Evolutionary conservation across 2,113 vertebrate species (phyloP), one percentile per base, ranked within the genome.

Genomic region (Paralichthys olivaceus): DNA sequence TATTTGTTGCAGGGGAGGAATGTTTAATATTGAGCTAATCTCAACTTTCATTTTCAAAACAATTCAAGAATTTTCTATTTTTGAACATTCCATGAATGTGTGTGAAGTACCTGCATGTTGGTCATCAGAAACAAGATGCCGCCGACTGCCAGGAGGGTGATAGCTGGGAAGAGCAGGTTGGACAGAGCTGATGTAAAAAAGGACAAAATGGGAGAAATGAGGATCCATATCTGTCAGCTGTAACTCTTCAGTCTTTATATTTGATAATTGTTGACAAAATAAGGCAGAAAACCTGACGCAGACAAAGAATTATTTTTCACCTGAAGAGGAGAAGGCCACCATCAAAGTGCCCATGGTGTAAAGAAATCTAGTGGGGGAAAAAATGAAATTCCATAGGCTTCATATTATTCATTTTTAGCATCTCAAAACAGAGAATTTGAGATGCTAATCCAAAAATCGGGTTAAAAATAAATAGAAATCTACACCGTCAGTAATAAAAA

Each of bases 121-220:
- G 97, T 97, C 32, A 99, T 84, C 54, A 99, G 94, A 64, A 98
- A 91, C 72, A 97, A 85, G 60, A 97, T 94, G 8, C 97, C 97
- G 0, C 97, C 97, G 2, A 96, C 87, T 0, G 96, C 88, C 4
- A 98, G 77, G 84, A 95, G 66, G 5, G 95, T 88, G 71, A 97
- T 87, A 29, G 97, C 96, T 0, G 96, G 95, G 84, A 96, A 99
- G 22, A 98, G 94, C 72, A 98, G 85, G 76, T 88, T 0, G 0
- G 96, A 92, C 0, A 89, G 68, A 29, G 29, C 97, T 98, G 90
- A 47, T 7, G 25, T 64, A 12, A 66, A 74, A 63, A 75, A 28
- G 12, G 12, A 51, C 7, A n/a, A 28, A 29, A 45, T 26, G 0
- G 25, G 15, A 9, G 13, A 25, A 51, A 64, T 66, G 7, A 80